Base-by-base conservation (phyloP, 1,140 invertebrate genomes). In the Eupristina koningsbergeri region DNA sequence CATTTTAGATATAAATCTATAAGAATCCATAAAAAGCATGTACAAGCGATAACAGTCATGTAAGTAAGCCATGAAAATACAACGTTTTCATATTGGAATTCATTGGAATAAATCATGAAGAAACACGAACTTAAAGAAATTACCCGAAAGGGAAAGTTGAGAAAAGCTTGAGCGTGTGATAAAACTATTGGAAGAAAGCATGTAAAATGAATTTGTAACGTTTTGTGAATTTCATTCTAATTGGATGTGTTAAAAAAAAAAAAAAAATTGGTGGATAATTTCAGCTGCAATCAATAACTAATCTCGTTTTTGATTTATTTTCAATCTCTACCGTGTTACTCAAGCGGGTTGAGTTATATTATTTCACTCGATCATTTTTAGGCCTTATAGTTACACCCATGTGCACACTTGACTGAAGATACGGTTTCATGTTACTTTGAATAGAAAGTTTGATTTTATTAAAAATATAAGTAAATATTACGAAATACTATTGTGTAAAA, bases 81-180 rank as follows among this genome's bases (percentile, higher is more conserved):
- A 45, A 74, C 11, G 26, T 31, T 47, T 53, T 47, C 29, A 31
- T 47, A 31, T 50, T 75, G 47, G 15, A 34, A 75, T 47, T 15
- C 45, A 50, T 53, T 53, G 39, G 15, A 34, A 53, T 53, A 34
- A 34, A 53, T 75, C 47, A 53, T 26, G n/a, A 53, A 19, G 47
- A 50, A 50, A 34, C 29, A 53, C 31, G 47, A 75, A 47, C 29
- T 53, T 53, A 3, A 75, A 53, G 73, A 53, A 47, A 73, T 73
- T 6, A 71, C 39, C 22, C 69, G 69, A 39, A 47, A 74, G 71
- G 71, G 71, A 74, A 74, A 74, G 71, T 31, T 74, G 34, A 74
- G 41, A 69, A 69, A 39, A 69, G 34, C n/a, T 69, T 69, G 34
- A 69, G 13, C 6, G 29, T 19, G 13, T 11, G 64, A 39, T 39